Evolutionary conservation across 2,797 vertebrate species (phyloP).

Genomic region (Silurus lanzhouensis): DNA sequence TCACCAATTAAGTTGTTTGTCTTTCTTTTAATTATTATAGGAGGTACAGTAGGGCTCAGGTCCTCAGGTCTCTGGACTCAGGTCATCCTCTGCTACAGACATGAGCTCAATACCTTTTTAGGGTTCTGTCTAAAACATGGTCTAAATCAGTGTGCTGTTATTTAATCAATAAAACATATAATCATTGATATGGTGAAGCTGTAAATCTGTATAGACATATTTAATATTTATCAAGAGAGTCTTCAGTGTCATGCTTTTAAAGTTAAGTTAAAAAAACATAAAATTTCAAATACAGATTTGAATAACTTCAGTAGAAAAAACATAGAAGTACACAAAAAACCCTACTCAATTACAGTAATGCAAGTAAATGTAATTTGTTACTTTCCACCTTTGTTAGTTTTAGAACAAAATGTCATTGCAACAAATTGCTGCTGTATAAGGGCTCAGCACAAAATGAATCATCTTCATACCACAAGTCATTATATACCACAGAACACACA

Average conservation of each 20-base stretch:
- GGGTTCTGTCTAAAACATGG: not conserved
- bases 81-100: not conserved
- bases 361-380: no score
- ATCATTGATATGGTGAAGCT: not conserved
- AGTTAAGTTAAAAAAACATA: no score
- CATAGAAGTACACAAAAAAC: no score
- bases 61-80: not conserved
- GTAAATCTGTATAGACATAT: not conserved
- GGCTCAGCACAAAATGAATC: not conserved
- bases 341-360: no score
- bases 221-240: not conserved
- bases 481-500: no score
- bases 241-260: not conserved
- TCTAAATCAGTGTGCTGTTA: not conserved
- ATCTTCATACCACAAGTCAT: no score
- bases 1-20: constrained; percentile 76
- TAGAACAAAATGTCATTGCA: not conserved
- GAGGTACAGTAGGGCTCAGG: not conserved
- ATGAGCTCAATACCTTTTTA: not conserved
- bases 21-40: constrained; percentile 52
- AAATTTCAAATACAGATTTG: no score
- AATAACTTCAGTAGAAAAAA: no score
- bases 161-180: not conserved
- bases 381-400: not conserved
- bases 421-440: not conserved